A percentile compares a stretch with the other conserved stretches of the same genome.
Evolutionary conservation across 1,140 invertebrate species (phyloP).

Genomic region (Euura lappo): DNA sequence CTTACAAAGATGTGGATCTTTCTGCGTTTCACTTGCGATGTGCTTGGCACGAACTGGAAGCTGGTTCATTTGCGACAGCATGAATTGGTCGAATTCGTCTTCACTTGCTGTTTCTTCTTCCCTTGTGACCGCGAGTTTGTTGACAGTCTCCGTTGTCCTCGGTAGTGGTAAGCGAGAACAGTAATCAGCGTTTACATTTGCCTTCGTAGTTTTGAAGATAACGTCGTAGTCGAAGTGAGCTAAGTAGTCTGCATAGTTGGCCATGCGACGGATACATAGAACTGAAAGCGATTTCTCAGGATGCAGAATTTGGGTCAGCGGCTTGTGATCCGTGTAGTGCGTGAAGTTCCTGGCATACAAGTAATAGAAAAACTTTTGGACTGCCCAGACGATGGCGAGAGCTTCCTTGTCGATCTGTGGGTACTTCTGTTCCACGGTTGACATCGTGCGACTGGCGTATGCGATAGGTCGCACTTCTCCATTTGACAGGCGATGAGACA

Average conservation of each 20-base stretch:
- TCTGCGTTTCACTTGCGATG: slow-evolving; percentile 26
- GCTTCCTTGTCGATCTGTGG: slow-evolving; percentile 60
- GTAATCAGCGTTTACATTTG: slow-evolving; percentile 31
- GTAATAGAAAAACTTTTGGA: slow-evolving; percentile 52
- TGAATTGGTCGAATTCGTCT: slow-evolving; percentile 27
- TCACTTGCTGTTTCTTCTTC: slow-evolving; percentile 19
- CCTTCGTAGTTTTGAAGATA: slow-evolving; percentile 23
- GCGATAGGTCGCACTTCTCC: slow-evolving; percentile 40
- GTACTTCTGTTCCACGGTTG: slow-evolving; percentile 50
- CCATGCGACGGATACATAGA: slow-evolving; percentile 34
- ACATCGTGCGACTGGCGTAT: slow-evolving; percentile 43
- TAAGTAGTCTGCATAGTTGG: slow-evolving; percentile 37
- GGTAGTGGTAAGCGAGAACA: slow-evolving; percentile 13
- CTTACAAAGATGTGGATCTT: slow-evolving; percentile 22
- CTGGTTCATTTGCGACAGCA: slow-evolving; percentile 22
- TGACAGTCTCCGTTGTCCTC: not conserved
- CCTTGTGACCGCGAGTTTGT: not conserved
- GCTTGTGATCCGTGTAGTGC: slow-evolving; percentile 59
- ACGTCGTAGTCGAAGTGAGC: slow-evolving; percentile 32
- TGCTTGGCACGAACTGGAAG: slow-evolving; percentile 18
- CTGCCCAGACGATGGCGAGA: slow-evolving; percentile 55
- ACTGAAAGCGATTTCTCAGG: slow-evolving; percentile 27
- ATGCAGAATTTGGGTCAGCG: slow-evolving; percentile 45
- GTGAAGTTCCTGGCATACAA: slow-evolving; percentile 55
- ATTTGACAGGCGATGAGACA: slow-evolving; percentile 42